Conservation (phyloP, 1,140 invertebrate species). For the Chymomyza costata region DNA sequence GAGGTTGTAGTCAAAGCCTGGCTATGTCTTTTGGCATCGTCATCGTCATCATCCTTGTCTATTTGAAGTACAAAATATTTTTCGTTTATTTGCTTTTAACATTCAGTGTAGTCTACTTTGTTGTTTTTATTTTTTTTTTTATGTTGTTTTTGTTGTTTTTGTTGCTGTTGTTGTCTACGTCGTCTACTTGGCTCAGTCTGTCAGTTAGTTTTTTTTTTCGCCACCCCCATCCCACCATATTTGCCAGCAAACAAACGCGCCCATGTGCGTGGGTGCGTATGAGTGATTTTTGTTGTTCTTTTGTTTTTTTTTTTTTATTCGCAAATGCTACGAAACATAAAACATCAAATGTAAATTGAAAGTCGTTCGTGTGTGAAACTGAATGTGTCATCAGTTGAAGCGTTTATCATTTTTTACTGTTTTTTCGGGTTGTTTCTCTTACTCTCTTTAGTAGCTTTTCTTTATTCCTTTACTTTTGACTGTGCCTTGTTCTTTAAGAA, state of each 20-base stretch:
- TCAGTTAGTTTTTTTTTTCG: too few species aligned
- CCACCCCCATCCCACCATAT: too few species aligned
- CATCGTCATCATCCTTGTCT: conserved; percentile 22
- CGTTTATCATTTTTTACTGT: conserved; percentile 72
- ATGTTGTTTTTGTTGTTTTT: conserved; percentile 7
- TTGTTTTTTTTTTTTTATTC: conserved; percentile 25
- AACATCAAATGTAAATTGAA: conserved; percentile 74
- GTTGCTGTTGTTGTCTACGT: conserved; percentile 12
- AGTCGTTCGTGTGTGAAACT: conserved; percentile 73
- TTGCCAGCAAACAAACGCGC: conserved; percentile 36
- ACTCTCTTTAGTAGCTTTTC: conserved; percentile 35
- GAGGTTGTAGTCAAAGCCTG: too few species aligned
- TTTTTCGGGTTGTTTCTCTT: conserved; percentile 56
- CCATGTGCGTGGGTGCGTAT: conserved; percentile 67
- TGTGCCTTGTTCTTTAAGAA: conserved; percentile 33
- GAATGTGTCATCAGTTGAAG: conserved; percentile 73
- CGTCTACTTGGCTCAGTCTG: conserved; percentile 54
- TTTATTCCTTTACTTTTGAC: conserved; percentile 16
- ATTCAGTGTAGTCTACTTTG: too few species aligned
- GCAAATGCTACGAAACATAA: conserved; percentile 73
- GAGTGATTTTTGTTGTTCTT: conserved; percentile 57
- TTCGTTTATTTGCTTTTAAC: conserved; percentile 62
- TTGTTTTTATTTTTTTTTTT: conserved; percentile 7
- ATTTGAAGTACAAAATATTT: conserved; percentile 64
- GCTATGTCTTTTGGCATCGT: conserved; percentile 1